phyloP scores from a whole-genome alignment of 1,140 invertebrate genomes.

The Pteromalus puparum region DNA sequence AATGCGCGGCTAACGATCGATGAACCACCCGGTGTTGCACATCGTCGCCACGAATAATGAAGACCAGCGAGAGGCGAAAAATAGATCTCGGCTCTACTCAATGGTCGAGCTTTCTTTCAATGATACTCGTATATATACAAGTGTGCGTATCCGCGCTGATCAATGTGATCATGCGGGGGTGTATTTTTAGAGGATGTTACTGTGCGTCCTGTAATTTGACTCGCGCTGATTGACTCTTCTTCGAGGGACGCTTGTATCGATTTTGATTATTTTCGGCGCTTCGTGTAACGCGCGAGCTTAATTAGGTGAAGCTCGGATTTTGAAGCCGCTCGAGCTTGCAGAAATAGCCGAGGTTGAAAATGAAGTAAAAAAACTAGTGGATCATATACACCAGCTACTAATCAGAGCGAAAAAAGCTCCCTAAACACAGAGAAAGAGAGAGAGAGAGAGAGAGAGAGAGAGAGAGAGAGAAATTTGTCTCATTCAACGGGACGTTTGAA shows the following conservation, averaged over 20 bases:
- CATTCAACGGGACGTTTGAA: too few species aligned
- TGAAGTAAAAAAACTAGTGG: too few species aligned
- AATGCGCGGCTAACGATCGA: slow-evolving; percentile 32
- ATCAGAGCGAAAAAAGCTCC: too few species aligned
- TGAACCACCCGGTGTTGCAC: background rate
- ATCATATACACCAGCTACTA: too few species aligned
- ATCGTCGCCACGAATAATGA: background rate
- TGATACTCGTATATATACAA: background rate
- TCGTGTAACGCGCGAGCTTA: too few species aligned
- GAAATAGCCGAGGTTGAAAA: too few species aligned
- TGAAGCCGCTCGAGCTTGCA: too few species aligned
- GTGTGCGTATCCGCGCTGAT: background rate
- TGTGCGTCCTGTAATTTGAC: background rate
- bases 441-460: too few species aligned
- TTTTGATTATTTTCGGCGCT: background rate
- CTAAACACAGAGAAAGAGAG: too few species aligned
- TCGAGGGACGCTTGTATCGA: background rate
- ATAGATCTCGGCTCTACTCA: slow-evolving; percentile 25
- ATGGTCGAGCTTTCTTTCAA: background rate
- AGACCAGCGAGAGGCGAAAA: slow-evolving; percentile 16
- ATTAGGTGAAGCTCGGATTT: too few species aligned
- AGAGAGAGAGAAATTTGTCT: too few species aligned
- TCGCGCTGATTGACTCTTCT: too few species aligned
- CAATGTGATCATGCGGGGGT: background rate
- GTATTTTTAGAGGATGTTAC: background rate